phyloP scores from a whole-genome alignment of 2,113 vertebrate genomes.

The Panthera tigris region DNA sequence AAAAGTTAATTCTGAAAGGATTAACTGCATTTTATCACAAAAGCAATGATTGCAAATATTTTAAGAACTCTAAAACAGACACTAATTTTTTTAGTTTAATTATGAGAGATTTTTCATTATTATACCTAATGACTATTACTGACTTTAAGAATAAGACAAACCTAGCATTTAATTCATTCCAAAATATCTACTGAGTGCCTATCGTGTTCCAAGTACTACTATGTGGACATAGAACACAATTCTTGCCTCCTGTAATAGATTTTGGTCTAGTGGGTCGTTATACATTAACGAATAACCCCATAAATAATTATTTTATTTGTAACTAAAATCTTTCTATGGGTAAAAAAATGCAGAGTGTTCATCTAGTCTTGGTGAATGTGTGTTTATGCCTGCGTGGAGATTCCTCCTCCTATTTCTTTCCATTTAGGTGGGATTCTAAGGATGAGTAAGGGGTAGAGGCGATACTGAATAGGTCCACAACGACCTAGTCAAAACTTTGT shows the following conservation, averaged over 20 bases:
- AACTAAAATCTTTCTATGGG: background rate
- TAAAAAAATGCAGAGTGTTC: background rate
- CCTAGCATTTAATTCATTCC: background rate
- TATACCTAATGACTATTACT: background rate
- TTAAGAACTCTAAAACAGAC: background rate
- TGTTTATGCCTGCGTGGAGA: background rate
- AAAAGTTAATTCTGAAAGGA: background rate
- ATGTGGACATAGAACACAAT: background rate
- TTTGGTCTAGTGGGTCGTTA: background rate
- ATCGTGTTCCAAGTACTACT: background rate
- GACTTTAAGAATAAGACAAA: conserved; percentile 34
- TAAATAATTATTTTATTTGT: background rate
- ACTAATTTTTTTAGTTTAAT: background rate
- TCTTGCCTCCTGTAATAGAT: background rate
- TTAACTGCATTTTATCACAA: background rate
- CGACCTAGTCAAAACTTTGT: background rate
- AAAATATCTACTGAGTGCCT: background rate
- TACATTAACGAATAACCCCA: background rate
- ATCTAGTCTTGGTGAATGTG: background rate
- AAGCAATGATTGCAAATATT: background rate
- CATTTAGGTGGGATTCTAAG: background rate
- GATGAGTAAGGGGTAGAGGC: background rate
- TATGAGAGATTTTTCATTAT: background rate
- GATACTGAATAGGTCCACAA: background rate
- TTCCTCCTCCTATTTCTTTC: background rate